Evolutionary conservation across 2,113 vertebrate species (phyloP).

Genomic region (Dendropsophus ebraccatus): DNA sequence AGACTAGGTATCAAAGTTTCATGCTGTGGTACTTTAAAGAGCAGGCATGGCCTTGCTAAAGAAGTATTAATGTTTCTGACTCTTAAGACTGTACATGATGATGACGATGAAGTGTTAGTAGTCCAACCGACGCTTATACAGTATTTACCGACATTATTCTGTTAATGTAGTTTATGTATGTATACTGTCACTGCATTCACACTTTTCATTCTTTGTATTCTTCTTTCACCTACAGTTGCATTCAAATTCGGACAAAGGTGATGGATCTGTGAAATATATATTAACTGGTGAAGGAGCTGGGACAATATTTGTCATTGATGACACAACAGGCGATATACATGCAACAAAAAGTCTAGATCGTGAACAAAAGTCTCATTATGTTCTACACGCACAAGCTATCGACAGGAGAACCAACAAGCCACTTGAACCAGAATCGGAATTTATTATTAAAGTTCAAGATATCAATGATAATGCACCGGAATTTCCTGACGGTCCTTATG

Average conservation of each 20-base stretch:
- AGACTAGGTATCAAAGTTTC: no score
- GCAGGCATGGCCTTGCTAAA: no score
- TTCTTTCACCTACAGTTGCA: conserved; percentile 84
- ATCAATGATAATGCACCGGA: conserved; percentile 97
- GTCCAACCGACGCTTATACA: no score
- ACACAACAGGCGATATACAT: conserved; percentile 95
- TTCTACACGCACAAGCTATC: conserved; percentile 94
- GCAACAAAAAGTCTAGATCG: conserved; percentile 94
- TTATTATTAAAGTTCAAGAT: conserved; percentile 99
- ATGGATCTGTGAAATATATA: conserved; percentile 95
- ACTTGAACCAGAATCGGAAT: conserved; percentile 94
- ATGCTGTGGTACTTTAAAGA: no score
- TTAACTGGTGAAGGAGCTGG: conserved; percentile 95
- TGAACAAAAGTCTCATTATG: conserved; percentile 93
- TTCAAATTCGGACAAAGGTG: conserved; percentile 98
- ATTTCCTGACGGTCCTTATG: conserved; percentile 92
- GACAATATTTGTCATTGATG: conserved; percentile 94
- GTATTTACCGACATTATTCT: no score
- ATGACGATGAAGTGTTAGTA: no score
- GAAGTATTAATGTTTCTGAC: no score
- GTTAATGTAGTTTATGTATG: no score
- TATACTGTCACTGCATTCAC: neutral
- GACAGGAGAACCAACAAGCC: conserved; percentile 91
- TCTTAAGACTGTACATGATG: no score
- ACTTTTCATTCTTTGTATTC: neutral